These are phyloP conservation scores for Ectemnius continuus DNA, from an alignment of 2,888 invertebrate genomes.

Conservation along the genomic window DNA sequence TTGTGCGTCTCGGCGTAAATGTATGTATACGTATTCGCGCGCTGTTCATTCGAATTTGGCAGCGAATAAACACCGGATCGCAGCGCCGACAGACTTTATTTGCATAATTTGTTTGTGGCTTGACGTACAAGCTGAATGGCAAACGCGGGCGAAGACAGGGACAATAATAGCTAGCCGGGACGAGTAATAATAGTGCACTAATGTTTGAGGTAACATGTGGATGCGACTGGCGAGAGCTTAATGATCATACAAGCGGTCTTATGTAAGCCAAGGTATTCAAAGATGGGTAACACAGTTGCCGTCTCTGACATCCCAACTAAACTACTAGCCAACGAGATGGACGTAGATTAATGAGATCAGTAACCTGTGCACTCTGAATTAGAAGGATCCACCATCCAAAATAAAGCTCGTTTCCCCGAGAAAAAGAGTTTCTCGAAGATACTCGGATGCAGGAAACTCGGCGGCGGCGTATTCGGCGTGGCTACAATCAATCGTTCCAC, in stretches of 20 bases:
- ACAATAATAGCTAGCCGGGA: too few relatives aligned
- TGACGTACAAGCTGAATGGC: too few relatives aligned
- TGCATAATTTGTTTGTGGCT: too few relatives aligned
- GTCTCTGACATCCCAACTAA: slow-evolving; percentile 3
- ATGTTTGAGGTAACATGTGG: neutral
- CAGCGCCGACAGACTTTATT: too few relatives aligned
- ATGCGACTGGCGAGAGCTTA: neutral
- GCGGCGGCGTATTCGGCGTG: neutral
- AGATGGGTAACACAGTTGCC: neutral
- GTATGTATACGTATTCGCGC: too few relatives aligned
- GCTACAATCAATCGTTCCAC: slow-evolving; percentile 1
- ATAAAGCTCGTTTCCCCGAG: neutral
- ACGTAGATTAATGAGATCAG: slow-evolving; percentile 7
- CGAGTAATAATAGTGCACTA: slow-evolving; percentile 3
- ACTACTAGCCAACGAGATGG: neutral
- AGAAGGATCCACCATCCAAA: neutral
- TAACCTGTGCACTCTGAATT: neutral
- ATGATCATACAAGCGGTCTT: slow-evolving; percentile 2
- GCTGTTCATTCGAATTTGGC: too few relatives aligned
- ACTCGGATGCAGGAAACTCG: neutral
- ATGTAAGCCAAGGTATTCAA: slow-evolving; percentile 6
- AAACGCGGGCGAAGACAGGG: too few relatives aligned
- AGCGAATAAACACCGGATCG: too few relatives aligned
- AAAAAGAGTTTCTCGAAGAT: neutral
- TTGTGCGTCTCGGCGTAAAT: too few relatives aligned